phyloP scores from a whole-genome alignment of 35 echinoderm and acorn worm species.

The Apostichopus californicus region DNA sequence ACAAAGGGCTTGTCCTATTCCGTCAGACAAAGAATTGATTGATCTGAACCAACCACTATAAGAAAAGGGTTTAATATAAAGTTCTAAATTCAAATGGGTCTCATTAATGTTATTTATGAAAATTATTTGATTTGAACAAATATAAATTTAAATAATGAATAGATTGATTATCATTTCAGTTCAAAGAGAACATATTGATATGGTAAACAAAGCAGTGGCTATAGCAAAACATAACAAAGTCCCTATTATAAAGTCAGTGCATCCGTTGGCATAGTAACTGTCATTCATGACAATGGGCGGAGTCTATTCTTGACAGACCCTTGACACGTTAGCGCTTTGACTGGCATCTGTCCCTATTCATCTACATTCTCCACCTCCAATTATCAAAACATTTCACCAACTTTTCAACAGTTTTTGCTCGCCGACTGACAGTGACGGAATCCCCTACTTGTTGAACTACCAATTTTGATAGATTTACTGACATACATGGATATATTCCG shows the following conservation, averaged over 20 bases:
- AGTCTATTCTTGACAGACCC: conserved; percentile 59
- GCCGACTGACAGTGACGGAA: conserved; percentile 34
- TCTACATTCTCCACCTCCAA: conserved; percentile 96
- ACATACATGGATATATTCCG: conserved; percentile 35
- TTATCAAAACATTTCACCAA: conserved; percentile 99
- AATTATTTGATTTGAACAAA: no score
- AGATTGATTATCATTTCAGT: no score
- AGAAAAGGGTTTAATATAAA: not conserved
- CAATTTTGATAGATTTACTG: conserved; percentile 37
- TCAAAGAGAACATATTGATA: no score
- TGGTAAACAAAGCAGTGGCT: no score
- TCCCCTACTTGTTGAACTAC: conserved; percentile 37
- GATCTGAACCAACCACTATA: conserved; percentile 29
- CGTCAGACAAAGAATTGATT: conserved; percentile 69
- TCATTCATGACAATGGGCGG: conserved; percentile 46
- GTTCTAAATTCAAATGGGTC: no score
- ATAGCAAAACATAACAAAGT: not conserved
- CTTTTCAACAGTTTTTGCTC: conserved; percentile 68
- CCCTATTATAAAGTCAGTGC: not conserved
- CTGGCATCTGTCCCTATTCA: conserved; percentile 99
- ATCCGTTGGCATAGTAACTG: conserved; percentile 43
- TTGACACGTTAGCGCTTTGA: conserved; percentile 84
- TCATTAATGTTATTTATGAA: no score
- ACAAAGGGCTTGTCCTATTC: conserved; percentile 62
- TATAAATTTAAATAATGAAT: no score